These are phyloP conservation scores for Hirudo medicinalis DNA, from an alignment of 1,140 invertebrate species.

Conservation along the genomic window DNA sequence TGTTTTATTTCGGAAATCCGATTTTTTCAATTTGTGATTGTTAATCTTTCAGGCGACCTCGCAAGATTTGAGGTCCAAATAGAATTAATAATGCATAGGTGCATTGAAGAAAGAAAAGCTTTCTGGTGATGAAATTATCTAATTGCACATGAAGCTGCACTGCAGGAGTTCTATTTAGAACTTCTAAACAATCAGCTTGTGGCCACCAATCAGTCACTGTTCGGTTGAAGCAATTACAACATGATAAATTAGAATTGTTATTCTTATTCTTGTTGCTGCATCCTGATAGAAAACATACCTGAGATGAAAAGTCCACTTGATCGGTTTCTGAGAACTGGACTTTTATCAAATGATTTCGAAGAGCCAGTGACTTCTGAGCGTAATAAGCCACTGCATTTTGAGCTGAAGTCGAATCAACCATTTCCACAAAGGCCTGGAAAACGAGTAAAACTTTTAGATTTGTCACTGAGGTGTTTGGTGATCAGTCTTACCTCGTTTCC, in stretches of 20 bases:
- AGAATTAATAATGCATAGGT: no score
- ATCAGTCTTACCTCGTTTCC: neutral
- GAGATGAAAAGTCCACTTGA: neutral
- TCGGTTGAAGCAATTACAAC: neutral
- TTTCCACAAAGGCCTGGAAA: neutral
- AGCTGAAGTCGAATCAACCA: neutral
- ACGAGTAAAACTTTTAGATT: neutral
- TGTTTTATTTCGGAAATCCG: no score
- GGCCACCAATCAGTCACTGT: neutral
- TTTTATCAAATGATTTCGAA: conserved; percentile 5
- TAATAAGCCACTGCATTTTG: neutral
- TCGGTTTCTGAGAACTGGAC: no score
- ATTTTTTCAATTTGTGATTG: no score
- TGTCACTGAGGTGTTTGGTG: no score
- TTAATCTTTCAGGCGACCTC: no score
- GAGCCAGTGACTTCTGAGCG: neutral
- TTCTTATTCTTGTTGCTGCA: neutral
- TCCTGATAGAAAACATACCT: conserved; percentile 7
- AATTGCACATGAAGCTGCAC: no score
- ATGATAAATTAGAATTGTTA: neutral
- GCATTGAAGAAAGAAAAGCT: no score
- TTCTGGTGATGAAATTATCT: no score
- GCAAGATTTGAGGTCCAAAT: no score
- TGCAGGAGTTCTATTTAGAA: no score
- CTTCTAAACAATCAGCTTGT: no score